Evolutionary conservation across 2,797 vertebrate species (phyloP), one percentile per base, ranked within the genome.

Genomic region (Catamblyrhynchus diadema): DNA sequence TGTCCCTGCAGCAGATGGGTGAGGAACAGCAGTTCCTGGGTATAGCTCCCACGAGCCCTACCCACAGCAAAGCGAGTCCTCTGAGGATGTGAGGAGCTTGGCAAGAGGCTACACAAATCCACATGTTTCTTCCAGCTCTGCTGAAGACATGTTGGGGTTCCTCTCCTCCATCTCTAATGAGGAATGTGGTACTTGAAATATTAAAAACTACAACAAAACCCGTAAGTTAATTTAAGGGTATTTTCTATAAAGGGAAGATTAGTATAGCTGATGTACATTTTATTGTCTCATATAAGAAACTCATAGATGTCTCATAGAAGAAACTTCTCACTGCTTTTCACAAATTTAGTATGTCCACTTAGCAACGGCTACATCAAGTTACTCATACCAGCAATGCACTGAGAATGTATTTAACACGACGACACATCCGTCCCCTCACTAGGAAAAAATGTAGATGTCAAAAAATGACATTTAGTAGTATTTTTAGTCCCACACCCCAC

Each of bases 251-350:
- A 64, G n/a, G 30, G 64, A 83, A 53, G 3, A 50, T 37, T 27
- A 71, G 14, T 53, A 73, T 14, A 59, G 30, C 9, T 35, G 27
- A 73, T 57, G 35, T 1, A 24, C 28, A 30, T 45, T 88, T 72
- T 60, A 60, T 14, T 2, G 0, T 14, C 35, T 69, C 45, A 62
- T n/a, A 23, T 4, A 77, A 89, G 28, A 61, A 94, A 62, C 37
- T 86, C 51, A 54, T 71, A 81, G n/a, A 81, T 62, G 71, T 75
- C 35, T 65, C 42, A 66, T 27, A 32, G 4, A 80, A 89, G 32
- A 65, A 93, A 66, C 39, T 85, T 92, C 65, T 85, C 53, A 50
- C 35, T 89, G 79, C n/a, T 24, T 85, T 91, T 95, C 85, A 61
- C 39, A 81, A 87, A 74, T 25, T 74, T 33, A 80, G 44, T 80